These are phyloP conservation scores for Sebastes trivittatus DNA, from an alignment of 2,797 vertebrate species.

Conservation along the genomic window DNA sequence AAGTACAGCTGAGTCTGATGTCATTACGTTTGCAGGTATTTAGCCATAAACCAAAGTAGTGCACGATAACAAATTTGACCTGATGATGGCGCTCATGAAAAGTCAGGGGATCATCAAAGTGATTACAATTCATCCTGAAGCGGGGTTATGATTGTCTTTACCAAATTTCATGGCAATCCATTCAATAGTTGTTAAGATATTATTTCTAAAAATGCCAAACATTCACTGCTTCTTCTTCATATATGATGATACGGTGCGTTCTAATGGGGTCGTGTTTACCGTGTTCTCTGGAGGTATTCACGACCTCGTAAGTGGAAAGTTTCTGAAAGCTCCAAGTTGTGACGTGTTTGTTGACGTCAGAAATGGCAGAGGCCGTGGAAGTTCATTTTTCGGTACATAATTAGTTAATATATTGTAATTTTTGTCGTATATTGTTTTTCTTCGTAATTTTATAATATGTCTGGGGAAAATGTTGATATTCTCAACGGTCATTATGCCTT, in stretches of 20 bases:
- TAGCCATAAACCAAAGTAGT: neutral
- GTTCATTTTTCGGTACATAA: too few relatives aligned
- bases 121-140: neutral
- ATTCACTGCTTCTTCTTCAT: neutral
- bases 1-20: neutral
- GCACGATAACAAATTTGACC: neutral
- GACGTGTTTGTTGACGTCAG: too few relatives aligned
- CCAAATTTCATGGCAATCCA: neutral
- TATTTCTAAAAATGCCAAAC: neutral
- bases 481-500: too few relatives aligned
- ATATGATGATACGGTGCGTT: neutral
- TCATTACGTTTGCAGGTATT: neutral
- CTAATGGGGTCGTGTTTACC: too few relatives aligned
- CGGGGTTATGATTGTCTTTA: too few relatives aligned
- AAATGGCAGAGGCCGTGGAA: too few relatives aligned
- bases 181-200: neutral
- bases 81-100: neutral
- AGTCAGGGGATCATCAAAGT: neutral
- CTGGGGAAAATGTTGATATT: fast-evolving
- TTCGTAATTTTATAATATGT: too few relatives aligned
- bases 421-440: too few relatives aligned
- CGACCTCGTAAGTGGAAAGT: too few relatives aligned
- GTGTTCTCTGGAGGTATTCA: too few relatives aligned
- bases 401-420: too few relatives aligned
- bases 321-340: too few relatives aligned